A percentile compares a stretch with the other conserved stretches of the same genome.
phyloP scores from a whole-genome alignment of 2,888 invertebrate genomes.

The Drosophila leonis region DNA sequence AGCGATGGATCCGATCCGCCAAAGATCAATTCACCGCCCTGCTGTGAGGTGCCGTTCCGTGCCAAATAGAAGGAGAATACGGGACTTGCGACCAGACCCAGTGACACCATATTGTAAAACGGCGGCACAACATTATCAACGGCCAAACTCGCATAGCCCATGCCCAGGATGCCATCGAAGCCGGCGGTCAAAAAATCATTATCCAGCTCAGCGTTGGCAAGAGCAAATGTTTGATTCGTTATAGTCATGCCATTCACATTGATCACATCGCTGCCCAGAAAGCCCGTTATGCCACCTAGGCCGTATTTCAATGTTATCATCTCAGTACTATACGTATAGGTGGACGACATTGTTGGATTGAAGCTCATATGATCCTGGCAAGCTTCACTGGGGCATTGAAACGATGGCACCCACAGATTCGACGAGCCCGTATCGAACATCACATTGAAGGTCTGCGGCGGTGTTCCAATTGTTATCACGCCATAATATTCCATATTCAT shows the following conservation, averaged over 20 bases:
- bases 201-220: conserved; percentile 94
- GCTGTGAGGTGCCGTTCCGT: conserved; percentile 88
- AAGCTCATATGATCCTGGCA: conserved; percentile 97
- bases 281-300: conserved; percentile 84
- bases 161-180: conserved; percentile 98
- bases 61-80: conserved; percentile 97
- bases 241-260: conserved; percentile 89
- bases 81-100: conserved; percentile 89
- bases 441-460: conserved; percentile 95
- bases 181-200: conserved; percentile 95
- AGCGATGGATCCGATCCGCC: conserved; percentile 96
- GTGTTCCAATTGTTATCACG: conserved; percentile 93
- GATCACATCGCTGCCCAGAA: conserved; percentile 86
- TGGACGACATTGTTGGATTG: conserved; percentile 92
- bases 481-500: conserved; percentile 65
- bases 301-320: conserved; percentile 96
- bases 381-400: conserved; percentile 87
- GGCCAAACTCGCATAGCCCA: conserved; percentile 94
- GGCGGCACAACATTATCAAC: conserved; percentile 95
- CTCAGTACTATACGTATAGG: conserved; percentile 94
- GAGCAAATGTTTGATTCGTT: conserved; percentile 94
- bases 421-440: conserved; percentile 92
- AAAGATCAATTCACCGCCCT: conserved; percentile 94
- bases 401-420: conserved; percentile 89
- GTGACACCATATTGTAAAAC: conserved; percentile 95